These are phyloP conservation scores for Lottia scabra DNA, from an alignment of 2,888 invertebrate species.

Conservation along the genomic window DNA sequence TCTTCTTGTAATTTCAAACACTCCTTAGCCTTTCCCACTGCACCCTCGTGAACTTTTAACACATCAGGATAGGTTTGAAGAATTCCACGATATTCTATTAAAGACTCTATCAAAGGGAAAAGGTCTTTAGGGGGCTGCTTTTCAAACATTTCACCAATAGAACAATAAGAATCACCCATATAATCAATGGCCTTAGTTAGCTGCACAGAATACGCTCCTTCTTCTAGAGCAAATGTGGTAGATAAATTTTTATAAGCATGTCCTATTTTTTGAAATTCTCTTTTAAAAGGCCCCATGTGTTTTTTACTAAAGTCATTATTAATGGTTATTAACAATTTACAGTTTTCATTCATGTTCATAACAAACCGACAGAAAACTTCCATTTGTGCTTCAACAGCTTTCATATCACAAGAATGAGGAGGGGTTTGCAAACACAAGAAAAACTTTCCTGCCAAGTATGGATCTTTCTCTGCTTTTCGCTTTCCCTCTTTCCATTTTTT, in stretches of 20 bases:
- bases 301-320: conserved; percentile 88
- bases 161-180: conserved; percentile 89
- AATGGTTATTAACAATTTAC: conserved; percentile 84
- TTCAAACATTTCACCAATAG: conserved; percentile 89
- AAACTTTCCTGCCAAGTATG: conserved; percentile 77
- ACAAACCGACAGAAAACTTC: conserved; percentile 88
- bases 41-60: conserved; percentile 82
- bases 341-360: conserved; percentile 86
- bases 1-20: conserved; percentile 84
- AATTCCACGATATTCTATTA: conserved; percentile 95
- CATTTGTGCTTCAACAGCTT: conserved; percentile 80
- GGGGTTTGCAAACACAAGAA: conserved; percentile 91
- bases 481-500: conserved; percentile 97
- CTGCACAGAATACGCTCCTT: conserved; percentile 65
- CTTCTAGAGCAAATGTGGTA: conserved; percentile 84
- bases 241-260: conserved; percentile 88
- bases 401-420: conserved; percentile 77
- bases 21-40: conserved; percentile 89
- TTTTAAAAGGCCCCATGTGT: conserved; percentile 85
- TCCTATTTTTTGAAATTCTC: conserved; percentile 91
- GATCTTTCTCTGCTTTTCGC: conserved; percentile 93
- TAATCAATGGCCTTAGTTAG: conserved; percentile 85
- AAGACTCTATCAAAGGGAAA: conserved; percentile 89
- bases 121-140: conserved; percentile 75
- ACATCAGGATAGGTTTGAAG: conserved; percentile 91